phyloP scores from a whole-genome alignment of 2,797 vertebrate genomes.

The Sebastes trivittatus region DNA sequence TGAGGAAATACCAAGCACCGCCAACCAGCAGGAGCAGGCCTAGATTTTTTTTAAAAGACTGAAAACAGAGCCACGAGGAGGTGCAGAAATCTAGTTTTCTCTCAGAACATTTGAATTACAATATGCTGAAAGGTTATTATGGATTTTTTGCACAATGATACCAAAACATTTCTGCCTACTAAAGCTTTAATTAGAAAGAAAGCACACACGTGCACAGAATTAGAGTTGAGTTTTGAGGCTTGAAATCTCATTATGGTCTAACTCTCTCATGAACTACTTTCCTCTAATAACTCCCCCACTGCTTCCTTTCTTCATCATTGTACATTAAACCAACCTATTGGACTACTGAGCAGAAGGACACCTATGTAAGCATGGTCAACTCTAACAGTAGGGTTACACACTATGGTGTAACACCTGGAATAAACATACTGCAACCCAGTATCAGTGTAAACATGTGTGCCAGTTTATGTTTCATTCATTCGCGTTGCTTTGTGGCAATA shows the following conservation, averaged over 20 bases:
- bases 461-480: background rate
- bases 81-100: no score
- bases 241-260: background rate
- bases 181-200: background rate
- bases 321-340: background rate
- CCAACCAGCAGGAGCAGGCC: no score
- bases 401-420: background rate
- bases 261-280: background rate
- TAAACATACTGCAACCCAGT: background rate
- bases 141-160: no score
- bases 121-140: no score
- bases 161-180: no score
- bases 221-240: background rate
- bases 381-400: background rate
- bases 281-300: background rate
- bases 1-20: no score
- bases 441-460: background rate
- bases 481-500: background rate
- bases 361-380: background rate
- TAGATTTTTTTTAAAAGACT: no score
- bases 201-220: background rate
- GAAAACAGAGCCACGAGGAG: no score
- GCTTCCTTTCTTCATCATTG: background rate
- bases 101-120: no score
- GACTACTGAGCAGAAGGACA: background rate